Evolutionary conservation across 2,113 vertebrate genomes (phyloP), one percentile per base, ranked within the genome.

Genomic region (Festucalex cinctus): DNA sequence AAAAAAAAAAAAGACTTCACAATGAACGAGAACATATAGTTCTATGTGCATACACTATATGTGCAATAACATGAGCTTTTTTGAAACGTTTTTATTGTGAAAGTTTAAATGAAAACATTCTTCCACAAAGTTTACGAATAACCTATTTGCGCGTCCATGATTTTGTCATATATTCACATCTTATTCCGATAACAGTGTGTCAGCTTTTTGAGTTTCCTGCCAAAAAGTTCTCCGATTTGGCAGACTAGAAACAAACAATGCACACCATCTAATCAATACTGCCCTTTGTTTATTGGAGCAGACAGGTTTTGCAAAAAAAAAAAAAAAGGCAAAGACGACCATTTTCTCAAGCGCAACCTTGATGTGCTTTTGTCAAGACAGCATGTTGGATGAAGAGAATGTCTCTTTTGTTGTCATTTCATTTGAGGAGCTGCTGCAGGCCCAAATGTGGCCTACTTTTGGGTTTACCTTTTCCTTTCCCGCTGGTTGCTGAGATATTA

Each of bases 401-500:
- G 57, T 82, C 65, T 66, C 69, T 57, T 66, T 16, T 46, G 39
- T 41, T 19, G 17, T 75, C 77, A 72, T 84, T 76, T 84, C 54
- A 69, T 80, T 69, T 73, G 70, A 71, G 65, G 64, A 66, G 80
- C 61, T 62, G 84, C 88, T 88, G 71, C 82, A 82, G 87, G 88
- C 79, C 74, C 75, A 70, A 66, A 76, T 81, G 69, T 86, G 88
- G 67, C 88, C 88, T 84, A 90, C 85, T 90, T 91, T 84, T 59
- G 20, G 9, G 3, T 59, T 37, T 79, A 81, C 73, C 84, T 78
- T 84, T 72, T 68, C 62, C 66, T 75, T 69, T 49, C 73, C 78
- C 78, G 48, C 75, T 75, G 73, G 76, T 82, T 82, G 78, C 57
- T 37, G 81, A 85, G 83, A 88, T 81, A 77, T 82, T 79, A 58